Base-by-base conservation (phyloP, 1,140 invertebrate species). In the Solen grandis region DNA sequence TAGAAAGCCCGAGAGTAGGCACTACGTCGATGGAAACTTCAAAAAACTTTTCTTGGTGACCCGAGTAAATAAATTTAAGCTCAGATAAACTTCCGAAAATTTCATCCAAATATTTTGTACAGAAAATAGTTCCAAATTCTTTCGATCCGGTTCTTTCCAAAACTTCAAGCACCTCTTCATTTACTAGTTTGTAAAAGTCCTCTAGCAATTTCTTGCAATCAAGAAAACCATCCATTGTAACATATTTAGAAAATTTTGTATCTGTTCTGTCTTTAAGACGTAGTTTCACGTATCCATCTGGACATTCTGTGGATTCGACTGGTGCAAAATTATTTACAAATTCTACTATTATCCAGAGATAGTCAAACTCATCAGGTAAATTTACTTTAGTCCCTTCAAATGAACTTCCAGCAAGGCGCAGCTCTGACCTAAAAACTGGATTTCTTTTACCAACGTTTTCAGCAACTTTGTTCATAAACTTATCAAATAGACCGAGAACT, bases 321-420 rank as follows among this genome's bases (percentile, higher is more conserved):
- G 76, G 55, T 10, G 29, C 3, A 35, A 78, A 52, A 14, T 41
- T 25, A 10, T 54, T 22, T 13, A 19, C 25, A 14, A 78, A 59
- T 27, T 78, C 22, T n/a, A 38, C 31, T 3, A 78, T 33, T 16
- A 31, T 69, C 33, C 65, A 78, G 19, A 57, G n/a, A 46, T 69
- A 78, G 38, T 78, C 76, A 69, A 69, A 78, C 35, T 78, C 76
- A 50, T 78, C 55, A 59, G 63, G 65, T 59, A 69, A 4, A 22
- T 46, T 38, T 2, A 78, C 76, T 55, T 78, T 78, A 2, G 76
- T 78, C 33, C 65, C 76, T 62, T 78, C 76, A 33, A 50, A 59
- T 27, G 31, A 36, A 50, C 76, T 78, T 2, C 76, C 76, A n/a
- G 54, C 76, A 22, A 55, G 29, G 25, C 27, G 27, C 16, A 78